These are phyloP conservation scores for Stenoptilia bipunctidactyla DNA, from an alignment of 2,888 invertebrate species.

Conservation along the genomic window DNA sequence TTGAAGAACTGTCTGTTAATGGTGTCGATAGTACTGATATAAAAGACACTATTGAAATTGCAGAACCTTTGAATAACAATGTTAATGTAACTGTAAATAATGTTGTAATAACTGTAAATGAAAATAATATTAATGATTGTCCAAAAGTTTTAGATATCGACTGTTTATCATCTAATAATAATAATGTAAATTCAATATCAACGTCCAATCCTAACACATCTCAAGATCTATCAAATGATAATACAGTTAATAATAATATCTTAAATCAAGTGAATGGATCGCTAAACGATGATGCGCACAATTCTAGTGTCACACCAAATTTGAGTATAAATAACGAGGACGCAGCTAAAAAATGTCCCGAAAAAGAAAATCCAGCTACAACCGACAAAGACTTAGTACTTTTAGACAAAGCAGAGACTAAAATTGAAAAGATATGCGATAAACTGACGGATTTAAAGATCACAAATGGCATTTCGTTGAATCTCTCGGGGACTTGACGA, in stretches of 20 bases:
- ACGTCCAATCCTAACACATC: no score
- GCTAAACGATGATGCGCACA: not conserved
- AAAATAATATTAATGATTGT: no score
- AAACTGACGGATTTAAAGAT: not conserved
- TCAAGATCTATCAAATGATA: no score
- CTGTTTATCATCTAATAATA: no score
- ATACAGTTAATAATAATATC: not conserved
- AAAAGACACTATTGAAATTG: not conserved
- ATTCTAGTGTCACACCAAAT: not conserved
- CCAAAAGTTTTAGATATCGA: no score
- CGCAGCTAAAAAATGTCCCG: not conserved
- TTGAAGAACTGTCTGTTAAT: no score
- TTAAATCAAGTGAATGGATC: not conserved
- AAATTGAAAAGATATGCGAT: not conserved
- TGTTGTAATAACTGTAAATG: not conserved
- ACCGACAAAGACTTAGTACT: not conserved
- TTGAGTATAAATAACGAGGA: not conserved
- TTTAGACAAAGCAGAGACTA: not conserved
- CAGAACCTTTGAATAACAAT: not conserved
- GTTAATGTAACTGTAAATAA: not conserved
- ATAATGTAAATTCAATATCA: no score
- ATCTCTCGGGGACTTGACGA: not conserved
- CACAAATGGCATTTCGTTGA: not conserved
- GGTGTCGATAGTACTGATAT: no score
- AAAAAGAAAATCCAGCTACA: no score